These are phyloP conservation scores for Gallirallus australis DNA, from an alignment of 2,797 vertebrate genomes.

Conservation along the genomic window DNA sequence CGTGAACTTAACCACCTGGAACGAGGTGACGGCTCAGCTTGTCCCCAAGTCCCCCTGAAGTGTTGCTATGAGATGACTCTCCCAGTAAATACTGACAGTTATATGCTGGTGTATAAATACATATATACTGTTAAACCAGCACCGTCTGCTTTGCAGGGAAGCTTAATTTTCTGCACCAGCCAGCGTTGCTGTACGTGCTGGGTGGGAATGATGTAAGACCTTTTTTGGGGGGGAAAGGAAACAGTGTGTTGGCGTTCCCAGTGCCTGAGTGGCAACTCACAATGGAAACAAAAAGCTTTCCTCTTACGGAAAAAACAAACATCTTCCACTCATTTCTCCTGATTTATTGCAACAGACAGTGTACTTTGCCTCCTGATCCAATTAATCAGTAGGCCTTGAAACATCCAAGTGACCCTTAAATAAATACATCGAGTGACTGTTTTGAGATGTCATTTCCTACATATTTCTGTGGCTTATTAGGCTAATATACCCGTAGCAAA, in stretches of 20 bases:
- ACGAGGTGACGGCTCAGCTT: fast-evolving
- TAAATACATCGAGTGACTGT: constrained; percentile 38
- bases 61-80: neutral
- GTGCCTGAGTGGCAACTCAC: neutral
- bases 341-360: constrained; percentile 74
- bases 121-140: neutral
- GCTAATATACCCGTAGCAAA: constrained; percentile 54
- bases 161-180: constrained; percentile 17
- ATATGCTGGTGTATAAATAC: neutral
- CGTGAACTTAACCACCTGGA: neutral
- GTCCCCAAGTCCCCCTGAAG: neutral
- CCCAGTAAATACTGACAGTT: neutral
- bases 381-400: constrained; percentile 83
- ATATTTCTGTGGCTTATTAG: constrained; percentile 60
- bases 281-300: neutral
- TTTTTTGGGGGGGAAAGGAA: neutral
- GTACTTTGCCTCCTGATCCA: constrained; percentile 78
- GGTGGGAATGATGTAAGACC: neutral
- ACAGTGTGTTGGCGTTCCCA: neutral
- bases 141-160: neutral
- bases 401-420: constrained; percentile 69
- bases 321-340: constrained; percentile 30
- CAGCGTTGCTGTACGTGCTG: neutral
- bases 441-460: constrained; percentile 61
- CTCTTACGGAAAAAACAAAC: constrained; percentile 8